A percentile compares a stretch with the other conserved stretches of the same genome.
Conservation (phyloP, 2,797 vertebrate species). For the Sebastes trivittatus region DNA sequence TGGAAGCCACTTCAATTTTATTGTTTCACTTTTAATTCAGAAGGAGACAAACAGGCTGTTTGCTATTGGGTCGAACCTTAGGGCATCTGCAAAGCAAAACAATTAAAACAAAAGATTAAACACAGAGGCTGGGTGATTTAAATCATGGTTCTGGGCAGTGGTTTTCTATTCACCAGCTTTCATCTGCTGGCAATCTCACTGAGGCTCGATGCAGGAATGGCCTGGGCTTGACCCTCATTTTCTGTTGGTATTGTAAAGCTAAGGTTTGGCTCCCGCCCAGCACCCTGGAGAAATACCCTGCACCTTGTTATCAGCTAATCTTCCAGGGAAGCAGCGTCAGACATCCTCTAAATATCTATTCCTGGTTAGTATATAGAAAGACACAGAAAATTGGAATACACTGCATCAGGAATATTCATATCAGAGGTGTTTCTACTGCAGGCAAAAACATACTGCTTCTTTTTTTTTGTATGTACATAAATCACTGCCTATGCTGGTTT, state of each 20-base stretch:
- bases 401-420: not conserved
- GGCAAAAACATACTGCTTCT: not conserved
- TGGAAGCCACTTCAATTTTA: not conserved
- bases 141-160: conserved; percentile 37
- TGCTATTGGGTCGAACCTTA: not conserved
- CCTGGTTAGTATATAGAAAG: not conserved
- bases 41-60: not conserved
- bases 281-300: conserved; percentile 54
- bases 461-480: not conserved
- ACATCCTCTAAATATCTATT: not conserved
- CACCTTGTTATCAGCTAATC: conserved; percentile 42
- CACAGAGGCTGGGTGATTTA: conserved; percentile 24
- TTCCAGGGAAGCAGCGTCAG: conserved; percentile 16
- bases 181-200: conserved; percentile 44
- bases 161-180: conserved; percentile 54
- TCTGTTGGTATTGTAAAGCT: conserved; percentile 45
- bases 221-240: conserved; percentile 52
- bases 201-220: conserved; percentile 34
- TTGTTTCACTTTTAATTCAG: conserved; percentile 14
- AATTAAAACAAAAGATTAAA: conserved; percentile 36
- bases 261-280: conserved; percentile 22
- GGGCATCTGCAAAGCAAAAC: conserved; percentile 32
- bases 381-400: not conserved
- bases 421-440: not conserved
- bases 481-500: conserved; percentile 11